Conservation (phyloP, 2,888 invertebrate species). For the Gasteruption jaculator region DNA sequence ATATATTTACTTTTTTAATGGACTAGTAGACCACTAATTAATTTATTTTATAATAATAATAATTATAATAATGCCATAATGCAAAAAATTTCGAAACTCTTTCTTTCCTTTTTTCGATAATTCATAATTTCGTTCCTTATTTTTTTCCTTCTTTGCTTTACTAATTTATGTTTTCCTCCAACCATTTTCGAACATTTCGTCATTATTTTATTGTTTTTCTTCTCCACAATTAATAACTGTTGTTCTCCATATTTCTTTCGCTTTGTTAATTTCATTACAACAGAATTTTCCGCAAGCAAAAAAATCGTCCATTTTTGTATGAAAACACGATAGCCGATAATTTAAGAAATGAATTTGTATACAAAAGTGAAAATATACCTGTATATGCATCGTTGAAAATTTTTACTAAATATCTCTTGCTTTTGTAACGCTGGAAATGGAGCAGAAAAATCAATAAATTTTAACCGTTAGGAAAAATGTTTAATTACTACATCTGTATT, state of each 20-base stretch:
- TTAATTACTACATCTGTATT: too few species aligned
- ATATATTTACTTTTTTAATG: slow-evolving; percentile 12
- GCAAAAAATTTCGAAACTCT: too few species aligned
- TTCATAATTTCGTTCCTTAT: slow-evolving; percentile 8
- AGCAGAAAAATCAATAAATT: too few species aligned
- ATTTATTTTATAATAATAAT: not conserved
- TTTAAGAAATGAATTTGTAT: too few species aligned
- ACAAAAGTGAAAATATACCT: too few species aligned
- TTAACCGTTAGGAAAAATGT: too few species aligned
- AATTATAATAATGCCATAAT: not conserved
- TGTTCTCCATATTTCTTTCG: not conserved
- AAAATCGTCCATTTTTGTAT: too few species aligned
- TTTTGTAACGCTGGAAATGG: too few species aligned
- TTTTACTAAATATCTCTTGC: too few species aligned
- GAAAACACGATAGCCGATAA: too few species aligned
- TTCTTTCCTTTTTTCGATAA: slow-evolving; percentile 2
- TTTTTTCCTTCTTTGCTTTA: slow-evolving; percentile 4
- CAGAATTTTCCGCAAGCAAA: too few species aligned
- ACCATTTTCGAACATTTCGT: slow-evolving; percentile 20
- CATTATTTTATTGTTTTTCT: slow-evolving; percentile 8
- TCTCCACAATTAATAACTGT: slow-evolving; percentile 26
- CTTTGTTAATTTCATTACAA: slow-evolving; percentile 10
- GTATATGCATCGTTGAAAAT: too few species aligned
- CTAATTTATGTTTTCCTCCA: slow-evolving; percentile 17
- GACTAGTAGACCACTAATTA: not conserved